Evolutionary conservation across 64 coral and sea anemone genomes (phyloP).

Genomic region (Pocillopora verrucosa): DNA sequence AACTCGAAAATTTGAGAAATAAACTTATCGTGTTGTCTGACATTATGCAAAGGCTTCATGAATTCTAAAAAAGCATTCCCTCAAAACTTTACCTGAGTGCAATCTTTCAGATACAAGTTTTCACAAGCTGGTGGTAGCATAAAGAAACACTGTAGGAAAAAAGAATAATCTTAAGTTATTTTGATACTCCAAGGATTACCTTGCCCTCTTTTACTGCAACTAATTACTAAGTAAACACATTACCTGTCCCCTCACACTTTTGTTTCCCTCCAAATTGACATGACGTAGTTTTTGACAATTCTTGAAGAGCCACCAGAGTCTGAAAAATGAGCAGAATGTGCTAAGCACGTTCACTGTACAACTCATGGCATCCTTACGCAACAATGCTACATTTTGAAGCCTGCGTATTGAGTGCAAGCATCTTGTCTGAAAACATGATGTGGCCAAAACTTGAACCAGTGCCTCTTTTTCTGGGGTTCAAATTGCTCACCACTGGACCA

Average conservation of each 20-base stretch:
- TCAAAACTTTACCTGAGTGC: constrained; percentile 53
- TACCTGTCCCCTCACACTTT: constrained; percentile 82
- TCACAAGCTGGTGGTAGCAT: constrained; percentile 81
- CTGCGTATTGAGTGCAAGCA: too few relatives aligned
- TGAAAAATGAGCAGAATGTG: constrained; percentile 19
- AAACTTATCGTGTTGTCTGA: background rate
- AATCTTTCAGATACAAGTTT: constrained; percentile 63
- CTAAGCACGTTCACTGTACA: background rate
- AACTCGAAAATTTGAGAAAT: background rate
- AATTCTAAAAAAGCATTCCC: background rate
- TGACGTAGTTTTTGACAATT: constrained; percentile 76
- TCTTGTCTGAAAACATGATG: too few relatives aligned
- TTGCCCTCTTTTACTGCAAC: background rate
- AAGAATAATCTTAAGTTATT: background rate
- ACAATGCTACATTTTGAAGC: background rate
- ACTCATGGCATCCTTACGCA: background rate
- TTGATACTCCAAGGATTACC: background rate
- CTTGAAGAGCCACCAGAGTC: constrained; percentile 97
- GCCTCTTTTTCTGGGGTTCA: too few relatives aligned
- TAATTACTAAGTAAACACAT: background rate
- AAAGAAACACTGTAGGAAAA: constrained; percentile 77
- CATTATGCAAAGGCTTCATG: too few relatives aligned
- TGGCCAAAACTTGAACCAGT: too few relatives aligned
- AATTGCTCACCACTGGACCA: too few relatives aligned
- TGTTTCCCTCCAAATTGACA: constrained; percentile 82